Evolutionary conservation across 2,113 vertebrate species (phyloP).

Genomic region (Takifugu bimaculatus): DNA sequence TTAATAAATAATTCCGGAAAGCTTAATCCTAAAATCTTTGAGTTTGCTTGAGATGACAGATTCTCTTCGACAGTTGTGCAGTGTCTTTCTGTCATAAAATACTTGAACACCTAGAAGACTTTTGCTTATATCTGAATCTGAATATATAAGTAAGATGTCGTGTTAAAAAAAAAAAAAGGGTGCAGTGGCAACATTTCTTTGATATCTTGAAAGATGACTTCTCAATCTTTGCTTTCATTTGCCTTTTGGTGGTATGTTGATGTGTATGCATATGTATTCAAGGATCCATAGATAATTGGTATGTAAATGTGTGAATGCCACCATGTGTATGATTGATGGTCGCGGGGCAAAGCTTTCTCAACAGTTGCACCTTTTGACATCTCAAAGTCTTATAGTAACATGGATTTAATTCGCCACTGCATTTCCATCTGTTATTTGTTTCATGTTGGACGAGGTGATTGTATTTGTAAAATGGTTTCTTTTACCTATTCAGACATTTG

Average conservation of each 20-base stretch:
- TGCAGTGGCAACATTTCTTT: conserved; percentile 32
- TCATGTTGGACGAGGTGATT: conserved; percentile 61
- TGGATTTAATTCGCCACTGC: conserved; percentile 33
- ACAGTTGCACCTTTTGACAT: conserved; percentile 48
- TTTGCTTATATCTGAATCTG: conserved; percentile 8
- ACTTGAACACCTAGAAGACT: neutral
- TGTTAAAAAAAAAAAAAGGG: neutral
- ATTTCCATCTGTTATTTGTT: conserved; percentile 47
- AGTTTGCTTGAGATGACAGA: conserved; percentile 25
- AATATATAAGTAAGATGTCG: conserved; percentile 8
- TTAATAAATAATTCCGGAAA: conserved; percentile 11
- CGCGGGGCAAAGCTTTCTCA: conserved; percentile 14
- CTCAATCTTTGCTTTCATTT: conserved; percentile 45
- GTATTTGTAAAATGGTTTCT: conserved; percentile 48
- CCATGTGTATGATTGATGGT: conserved; percentile 16
- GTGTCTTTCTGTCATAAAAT: conserved; percentile 32
- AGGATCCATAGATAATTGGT: conserved; percentile 1
- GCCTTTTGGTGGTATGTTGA: conserved; percentile 40
- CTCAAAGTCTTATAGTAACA: conserved; percentile 43
- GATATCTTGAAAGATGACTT: too few relatives aligned
- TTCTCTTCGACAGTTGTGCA: conserved; percentile 23
- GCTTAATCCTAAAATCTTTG: conserved; percentile 14
- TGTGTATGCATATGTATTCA: conserved; percentile 17
- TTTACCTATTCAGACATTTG: conserved; percentile 19
- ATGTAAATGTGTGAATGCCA: neutral